Evolutionary conservation across 2,113 vertebrate species (phyloP).

Genomic region (Illadopsis cleaveri): DNA sequence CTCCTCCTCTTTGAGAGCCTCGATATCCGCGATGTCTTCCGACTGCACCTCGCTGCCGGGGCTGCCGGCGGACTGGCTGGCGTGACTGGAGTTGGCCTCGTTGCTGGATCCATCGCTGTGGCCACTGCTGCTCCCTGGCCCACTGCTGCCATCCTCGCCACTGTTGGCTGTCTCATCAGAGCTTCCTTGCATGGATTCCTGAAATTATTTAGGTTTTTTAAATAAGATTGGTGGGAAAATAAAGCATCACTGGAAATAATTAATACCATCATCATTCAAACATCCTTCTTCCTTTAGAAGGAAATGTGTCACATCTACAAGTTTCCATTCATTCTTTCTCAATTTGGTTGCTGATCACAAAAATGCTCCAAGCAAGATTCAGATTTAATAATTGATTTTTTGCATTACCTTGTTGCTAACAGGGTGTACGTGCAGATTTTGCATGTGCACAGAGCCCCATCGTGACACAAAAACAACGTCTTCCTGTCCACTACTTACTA

Average conservation of each 20-base stretch:
- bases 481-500: not conserved
- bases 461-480: fast-evolving
- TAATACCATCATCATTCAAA: not conserved
- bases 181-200: conserved; percentile 99
- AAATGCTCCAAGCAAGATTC: not conserved
- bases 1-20: conserved; percentile 94
- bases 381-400: not conserved
- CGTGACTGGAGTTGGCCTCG: conserved; percentile 92
- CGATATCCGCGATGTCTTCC: conserved; percentile 96
- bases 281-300: not conserved
- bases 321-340: not conserved
- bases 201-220: not conserved
- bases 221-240: not conserved
- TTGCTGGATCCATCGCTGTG: conserved; percentile 96
- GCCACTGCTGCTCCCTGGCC: conserved; percentile 95
- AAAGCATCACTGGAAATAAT: not conserved
- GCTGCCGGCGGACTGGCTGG: conserved; percentile 95
- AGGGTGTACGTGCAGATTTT: not conserved
- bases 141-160: conserved; percentile 96
- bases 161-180: conserved; percentile 99
- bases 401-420: not conserved
- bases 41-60: conserved; percentile 96
- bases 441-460: not conserved
- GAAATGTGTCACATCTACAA: not conserved
- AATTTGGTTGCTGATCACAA: not conserved